phyloP scores from a whole-genome alignment of 2,113 vertebrate species.

The Butastur rufipennis region DNA sequence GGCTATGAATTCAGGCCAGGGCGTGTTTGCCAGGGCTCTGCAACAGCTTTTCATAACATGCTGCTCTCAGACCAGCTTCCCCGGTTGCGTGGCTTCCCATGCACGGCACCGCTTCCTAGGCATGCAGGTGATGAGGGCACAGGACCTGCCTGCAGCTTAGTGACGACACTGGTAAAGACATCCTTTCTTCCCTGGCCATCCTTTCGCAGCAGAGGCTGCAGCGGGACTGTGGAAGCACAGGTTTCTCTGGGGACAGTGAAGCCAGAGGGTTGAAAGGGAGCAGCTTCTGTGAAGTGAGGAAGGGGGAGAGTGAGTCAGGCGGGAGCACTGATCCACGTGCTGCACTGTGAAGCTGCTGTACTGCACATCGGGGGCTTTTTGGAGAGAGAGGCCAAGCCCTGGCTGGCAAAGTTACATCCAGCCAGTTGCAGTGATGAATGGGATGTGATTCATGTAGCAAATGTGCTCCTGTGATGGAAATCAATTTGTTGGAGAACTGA shows the following conservation, averaged over 20 bases:
- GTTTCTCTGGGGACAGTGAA: background rate
- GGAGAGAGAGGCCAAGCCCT: background rate
- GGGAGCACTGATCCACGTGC: background rate
- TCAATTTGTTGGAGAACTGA: background rate
- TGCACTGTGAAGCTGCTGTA: background rate
- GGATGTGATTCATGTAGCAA: background rate
- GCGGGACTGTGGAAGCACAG: background rate
- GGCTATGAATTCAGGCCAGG: background rate
- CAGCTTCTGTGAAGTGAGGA: background rate
- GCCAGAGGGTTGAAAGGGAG: background rate
- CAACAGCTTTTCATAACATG: background rate
- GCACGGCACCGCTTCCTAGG: rapidly evolving
- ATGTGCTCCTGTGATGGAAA: background rate
- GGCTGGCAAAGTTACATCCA: background rate
- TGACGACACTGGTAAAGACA: background rate
- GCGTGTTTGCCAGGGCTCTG: background rate
- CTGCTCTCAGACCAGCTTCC: background rate
- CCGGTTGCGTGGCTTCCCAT: background rate
- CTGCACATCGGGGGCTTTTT: background rate
- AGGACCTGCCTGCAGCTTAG: background rate
- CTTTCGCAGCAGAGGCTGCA: background rate
- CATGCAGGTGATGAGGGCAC: background rate
- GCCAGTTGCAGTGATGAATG: background rate
- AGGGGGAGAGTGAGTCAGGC: background rate
- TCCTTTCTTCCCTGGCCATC: background rate